Base-by-base conservation (phyloP, 2,888 invertebrate species). In the Hyppa rectilinea region DNA sequence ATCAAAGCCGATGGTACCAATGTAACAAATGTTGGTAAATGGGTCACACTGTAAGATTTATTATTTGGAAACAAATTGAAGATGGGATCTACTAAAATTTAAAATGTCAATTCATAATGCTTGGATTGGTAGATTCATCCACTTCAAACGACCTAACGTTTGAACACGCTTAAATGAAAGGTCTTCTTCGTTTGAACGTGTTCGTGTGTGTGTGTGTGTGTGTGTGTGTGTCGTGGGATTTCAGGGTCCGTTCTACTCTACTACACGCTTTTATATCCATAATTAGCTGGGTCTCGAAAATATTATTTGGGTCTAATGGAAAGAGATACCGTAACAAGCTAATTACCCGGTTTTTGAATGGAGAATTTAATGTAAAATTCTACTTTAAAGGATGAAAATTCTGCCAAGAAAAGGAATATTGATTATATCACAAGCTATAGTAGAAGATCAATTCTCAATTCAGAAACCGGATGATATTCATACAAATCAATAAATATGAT, bases 11-110 rank as follows among this genome's bases (percentile, higher is more conserved):
- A 52, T 60, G 68, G 45, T 68, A 65, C 56, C 34, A 56, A 65
- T 70, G 72, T 66, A 55, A 62, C 58, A 64, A 67, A 71, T 52
- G 59, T 70, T 60, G 17, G 38, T 47, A 74, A 53, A 45, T 82
- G 34, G 80, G 80, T 74, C 83, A 78, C 29, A 29, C 40, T 59
- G 2, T 38, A 26, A 38, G 10, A 80, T 64, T 62, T 73, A 67
- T 69, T 71, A 66, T 67, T 68, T n/a, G 17, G 29, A 52, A 47
- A 60, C 80, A 59, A 52, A 49, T 56, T 73, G 10, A 40, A 20
- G 10, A 50, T 59, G 64, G 4, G 12, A 47, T 61, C 23, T 40
- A 40, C 29, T 36, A 12, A 53, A 53, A 36, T 49, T 26, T 17
- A 3, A 17, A 38, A 26, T 23, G 0, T 12, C 6, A 50, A 20